phyloP scores from a whole-genome alignment of 2,113 vertebrate genomes.

The Heterotis niloticus region DNA sequence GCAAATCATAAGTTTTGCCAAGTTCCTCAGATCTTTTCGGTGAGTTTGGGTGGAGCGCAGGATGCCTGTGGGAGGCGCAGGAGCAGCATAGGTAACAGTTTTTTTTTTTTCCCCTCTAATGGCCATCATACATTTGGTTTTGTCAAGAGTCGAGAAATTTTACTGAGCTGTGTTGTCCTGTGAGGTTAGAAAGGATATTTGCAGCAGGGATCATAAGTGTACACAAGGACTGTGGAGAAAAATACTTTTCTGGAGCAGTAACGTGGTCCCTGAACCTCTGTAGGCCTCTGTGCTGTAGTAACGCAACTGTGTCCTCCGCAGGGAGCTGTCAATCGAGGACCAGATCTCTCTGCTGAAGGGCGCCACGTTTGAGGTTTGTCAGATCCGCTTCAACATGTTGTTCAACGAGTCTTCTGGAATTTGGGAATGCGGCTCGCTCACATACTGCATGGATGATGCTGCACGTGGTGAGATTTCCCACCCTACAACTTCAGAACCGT shows the following conservation, averaged over 20 bases:
- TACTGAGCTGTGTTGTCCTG: too few species aligned
- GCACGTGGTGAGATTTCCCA: conserved; percentile 36
- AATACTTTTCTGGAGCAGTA: too few species aligned
- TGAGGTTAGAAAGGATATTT: too few species aligned
- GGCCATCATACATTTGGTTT: too few species aligned
- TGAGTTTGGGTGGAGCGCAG: conserved; percentile 25
- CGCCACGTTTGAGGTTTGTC: conserved; percentile 46
- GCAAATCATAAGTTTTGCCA: conserved; percentile 67
- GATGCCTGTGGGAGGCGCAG: neutral
- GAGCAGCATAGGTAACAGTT: too few species aligned
- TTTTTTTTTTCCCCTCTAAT: too few species aligned
- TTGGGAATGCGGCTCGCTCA: conserved; percentile 49
- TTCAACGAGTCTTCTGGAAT: conserved; percentile 43
- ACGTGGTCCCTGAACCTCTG: too few species aligned
- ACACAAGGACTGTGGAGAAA: too few species aligned
- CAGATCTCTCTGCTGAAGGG: conserved; percentile 54
- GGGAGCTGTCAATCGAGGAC: conserved; percentile 47
- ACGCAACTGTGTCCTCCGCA: conserved; percentile 5
- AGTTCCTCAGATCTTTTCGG: conserved; percentile 60
- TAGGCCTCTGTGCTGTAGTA: neutral
- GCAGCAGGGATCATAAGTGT: too few species aligned
- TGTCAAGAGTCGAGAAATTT: too few species aligned
- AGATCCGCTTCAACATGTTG: conserved; percentile 55
- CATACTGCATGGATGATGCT: conserved; percentile 50
- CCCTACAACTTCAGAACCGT: too few species aligned